A percentile compares a stretch with the other conserved stretches of the same genome.
Evolutionary conservation across 2,888 invertebrate species (phyloP).

Genomic region (Mystacides longicornis): DNA sequence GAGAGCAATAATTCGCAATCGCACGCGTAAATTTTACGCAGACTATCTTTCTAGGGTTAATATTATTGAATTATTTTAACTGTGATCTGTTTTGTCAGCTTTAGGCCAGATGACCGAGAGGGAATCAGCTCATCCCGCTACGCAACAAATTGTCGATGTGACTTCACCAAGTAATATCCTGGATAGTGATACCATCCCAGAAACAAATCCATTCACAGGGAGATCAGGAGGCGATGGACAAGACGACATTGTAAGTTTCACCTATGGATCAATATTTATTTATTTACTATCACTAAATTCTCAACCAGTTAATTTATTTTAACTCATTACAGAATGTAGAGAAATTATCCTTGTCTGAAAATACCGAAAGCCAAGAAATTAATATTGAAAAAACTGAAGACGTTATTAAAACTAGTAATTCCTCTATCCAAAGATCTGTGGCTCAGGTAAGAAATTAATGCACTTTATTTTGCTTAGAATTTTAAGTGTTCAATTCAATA

Average conservation of each 20-base stretch:
- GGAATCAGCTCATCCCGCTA: constrained; percentile 77
- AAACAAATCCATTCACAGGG: constrained; percentile 30
- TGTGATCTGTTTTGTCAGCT: constrained; percentile 37
- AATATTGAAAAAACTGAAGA: constrained; percentile 6
- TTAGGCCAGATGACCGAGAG: constrained; percentile 92
- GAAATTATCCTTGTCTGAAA: constrained; percentile 16
- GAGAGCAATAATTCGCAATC: no score
- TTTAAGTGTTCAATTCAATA: no score
- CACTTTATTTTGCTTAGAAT: no score
- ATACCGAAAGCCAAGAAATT: constrained; percentile 4
- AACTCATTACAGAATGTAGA: constrained; percentile 16
- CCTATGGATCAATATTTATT: no score
- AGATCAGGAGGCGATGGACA: constrained; percentile 33
- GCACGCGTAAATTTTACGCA: no score
- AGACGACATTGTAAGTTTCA: constrained; percentile 28
- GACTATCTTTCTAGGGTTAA: no score
- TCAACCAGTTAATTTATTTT: neutral
- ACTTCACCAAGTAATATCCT: constrained; percentile 11
- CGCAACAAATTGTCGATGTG: constrained; percentile 30
- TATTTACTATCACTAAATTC: neutral
- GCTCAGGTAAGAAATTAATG: constrained; percentile 34
- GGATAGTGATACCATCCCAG: constrained; percentile 20
- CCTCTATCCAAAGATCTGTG: constrained; percentile 30
- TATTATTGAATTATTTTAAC: no score
- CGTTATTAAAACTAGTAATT: neutral